These are phyloP conservation scores for Cynocephalus volans DNA, from an alignment of 2,113 vertebrate genomes.

Conservation along the genomic window DNA sequence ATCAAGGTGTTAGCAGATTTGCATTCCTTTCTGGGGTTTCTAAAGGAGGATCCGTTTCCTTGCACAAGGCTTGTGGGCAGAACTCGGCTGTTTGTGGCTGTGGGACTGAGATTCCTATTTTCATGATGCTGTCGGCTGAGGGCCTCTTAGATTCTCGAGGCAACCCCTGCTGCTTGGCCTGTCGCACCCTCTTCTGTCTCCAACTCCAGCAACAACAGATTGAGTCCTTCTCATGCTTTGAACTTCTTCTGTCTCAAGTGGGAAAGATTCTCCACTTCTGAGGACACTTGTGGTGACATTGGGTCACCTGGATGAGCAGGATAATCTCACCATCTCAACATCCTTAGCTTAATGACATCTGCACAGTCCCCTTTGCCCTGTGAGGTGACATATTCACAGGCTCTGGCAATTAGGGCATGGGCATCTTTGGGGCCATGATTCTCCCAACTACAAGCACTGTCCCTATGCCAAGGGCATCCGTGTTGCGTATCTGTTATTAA, in stretches of 20 bases:
- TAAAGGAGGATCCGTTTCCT: background rate
- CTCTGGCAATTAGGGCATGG: background rate
- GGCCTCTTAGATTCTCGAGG: background rate
- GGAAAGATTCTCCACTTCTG: background rate
- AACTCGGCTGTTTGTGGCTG: too few species aligned
- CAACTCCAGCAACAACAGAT: too few species aligned
- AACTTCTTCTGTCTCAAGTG: background rate
- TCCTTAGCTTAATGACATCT: rapidly evolving
- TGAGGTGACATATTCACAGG: rapidly evolving
- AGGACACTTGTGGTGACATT: rapidly evolving
- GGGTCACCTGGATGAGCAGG: background rate
- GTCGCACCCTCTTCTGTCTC: background rate
- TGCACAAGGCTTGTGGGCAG: background rate
- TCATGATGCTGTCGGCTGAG: background rate
- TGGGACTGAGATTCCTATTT: background rate
- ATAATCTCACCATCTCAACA: too few species aligned
- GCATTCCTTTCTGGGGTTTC: background rate
- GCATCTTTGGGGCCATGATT: background rate
- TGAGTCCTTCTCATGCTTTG: rapidly evolving
- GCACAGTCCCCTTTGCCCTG: background rate
- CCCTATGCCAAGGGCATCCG: background rate
- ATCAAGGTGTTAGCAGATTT: too few species aligned
- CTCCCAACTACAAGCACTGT: rapidly evolving
- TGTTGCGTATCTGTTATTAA: background rate
- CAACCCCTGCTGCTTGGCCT: rapidly evolving